Evolutionary conservation across 2,113 vertebrate species (phyloP).

Genomic region (Pleuronectes platessa): DNA sequence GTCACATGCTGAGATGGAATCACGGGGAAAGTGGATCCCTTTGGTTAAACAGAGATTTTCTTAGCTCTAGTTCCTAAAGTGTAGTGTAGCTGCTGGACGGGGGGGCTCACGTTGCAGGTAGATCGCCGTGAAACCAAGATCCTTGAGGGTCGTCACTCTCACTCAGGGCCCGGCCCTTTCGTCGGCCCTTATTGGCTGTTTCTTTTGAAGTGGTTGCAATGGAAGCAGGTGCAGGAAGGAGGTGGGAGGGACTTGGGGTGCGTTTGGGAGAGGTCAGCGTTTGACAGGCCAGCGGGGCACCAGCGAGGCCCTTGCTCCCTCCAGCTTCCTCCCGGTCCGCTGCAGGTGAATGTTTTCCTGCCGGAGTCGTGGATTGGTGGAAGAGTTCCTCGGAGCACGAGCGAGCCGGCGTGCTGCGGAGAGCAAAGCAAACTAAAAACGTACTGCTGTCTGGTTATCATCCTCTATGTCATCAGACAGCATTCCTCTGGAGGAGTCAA

Average conservation of each 20-base stretch:
- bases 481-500: slow-evolving; percentile 49
- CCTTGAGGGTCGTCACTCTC: slow-evolving; percentile 64
- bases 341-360: slow-evolving; percentile 55
- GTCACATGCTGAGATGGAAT: slow-evolving; percentile 56
- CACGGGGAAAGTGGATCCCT: slow-evolving; percentile 4
- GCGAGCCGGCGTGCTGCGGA: slow-evolving; percentile 76
- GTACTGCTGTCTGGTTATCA: slow-evolving; percentile 48
- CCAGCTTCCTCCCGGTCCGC: slow-evolving; percentile 35
- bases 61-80: slow-evolving; percentile 15
- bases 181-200: slow-evolving; percentile 61
- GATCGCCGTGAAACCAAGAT: slow-evolving; percentile 68
- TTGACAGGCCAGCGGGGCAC: slow-evolving; percentile 54
- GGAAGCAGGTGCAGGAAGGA: slow-evolving; percentile 83
- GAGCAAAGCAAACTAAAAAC: slow-evolving; percentile 72
- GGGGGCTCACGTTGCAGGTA: slow-evolving; percentile 82
- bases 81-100: slow-evolving; percentile 38
- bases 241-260: slow-evolving; percentile 66
- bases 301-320: slow-evolving; percentile 45
- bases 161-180: slow-evolving; percentile 55
- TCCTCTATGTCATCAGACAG: slow-evolving; percentile 44
- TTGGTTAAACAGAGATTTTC: slow-evolving; percentile 5
- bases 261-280: slow-evolving; percentile 72
- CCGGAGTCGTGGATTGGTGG: slow-evolving; percentile 62
- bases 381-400: slow-evolving; percentile 74
- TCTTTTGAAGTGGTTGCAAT: slow-evolving; percentile 34